Conservation (phyloP, 2,888 invertebrate species). For the Dysmachus trigonus region DNA sequence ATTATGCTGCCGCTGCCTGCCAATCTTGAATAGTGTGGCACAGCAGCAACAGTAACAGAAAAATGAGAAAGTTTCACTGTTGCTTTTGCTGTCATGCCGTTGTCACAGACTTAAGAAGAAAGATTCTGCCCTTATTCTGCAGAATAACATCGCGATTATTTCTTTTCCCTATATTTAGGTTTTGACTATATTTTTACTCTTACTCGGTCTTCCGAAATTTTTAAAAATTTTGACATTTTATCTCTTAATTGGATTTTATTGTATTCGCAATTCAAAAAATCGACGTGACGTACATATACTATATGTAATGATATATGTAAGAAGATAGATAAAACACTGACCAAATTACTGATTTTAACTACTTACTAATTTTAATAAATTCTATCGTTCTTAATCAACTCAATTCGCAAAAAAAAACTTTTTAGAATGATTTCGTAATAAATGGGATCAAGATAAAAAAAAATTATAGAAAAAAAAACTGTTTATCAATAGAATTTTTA, state of each 20-base stretch:
- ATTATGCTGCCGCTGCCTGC: too few relatives aligned
- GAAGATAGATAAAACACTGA: background rate
- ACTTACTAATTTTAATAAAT: background rate
- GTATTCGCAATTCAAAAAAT: background rate
- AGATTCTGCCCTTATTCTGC: too few relatives aligned
- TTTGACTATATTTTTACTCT: too few relatives aligned
- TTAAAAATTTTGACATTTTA: background rate
- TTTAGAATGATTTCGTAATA: slow-evolving; percentile 6
- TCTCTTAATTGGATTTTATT: background rate
- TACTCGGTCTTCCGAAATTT: background rate
- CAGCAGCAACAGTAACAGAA: too few relatives aligned
- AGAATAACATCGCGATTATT: too few relatives aligned
- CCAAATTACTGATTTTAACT: slow-evolving; percentile 14
- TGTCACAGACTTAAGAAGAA: too few relatives aligned
- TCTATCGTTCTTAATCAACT: background rate
- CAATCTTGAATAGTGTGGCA: too few relatives aligned
- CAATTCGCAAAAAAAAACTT: background rate
- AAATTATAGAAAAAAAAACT: slow-evolving; percentile 6
- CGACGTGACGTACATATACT: background rate
- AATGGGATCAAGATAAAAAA: slow-evolving; percentile 28
- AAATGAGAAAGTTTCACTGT: too few relatives aligned
- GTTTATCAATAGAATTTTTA: slow-evolving; percentile 25
- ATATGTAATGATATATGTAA: background rate
- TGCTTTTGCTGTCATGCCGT: too few relatives aligned
- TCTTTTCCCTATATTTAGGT: too few relatives aligned